These are phyloP conservation scores for Hydrolagus affinis DNA, from an alignment of 2,113 vertebrate genomes.

Conservation along the genomic window DNA sequence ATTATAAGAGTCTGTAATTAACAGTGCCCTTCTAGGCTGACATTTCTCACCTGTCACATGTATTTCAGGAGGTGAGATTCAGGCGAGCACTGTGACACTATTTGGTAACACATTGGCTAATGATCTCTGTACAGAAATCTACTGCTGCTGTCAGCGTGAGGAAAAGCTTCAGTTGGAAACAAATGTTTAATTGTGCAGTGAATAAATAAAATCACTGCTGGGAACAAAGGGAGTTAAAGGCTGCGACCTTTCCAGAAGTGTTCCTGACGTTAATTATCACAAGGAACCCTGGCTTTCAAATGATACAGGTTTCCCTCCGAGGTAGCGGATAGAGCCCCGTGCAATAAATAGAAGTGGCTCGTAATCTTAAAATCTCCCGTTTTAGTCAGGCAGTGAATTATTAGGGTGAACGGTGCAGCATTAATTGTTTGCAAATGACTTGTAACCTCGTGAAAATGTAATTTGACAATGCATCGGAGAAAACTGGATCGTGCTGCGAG, in stretches of 20 bases:
- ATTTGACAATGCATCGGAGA: neutral
- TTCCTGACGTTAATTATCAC: too few species aligned
- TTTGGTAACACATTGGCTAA: neutral
- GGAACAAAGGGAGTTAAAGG: neutral
- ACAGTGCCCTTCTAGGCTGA: neutral
- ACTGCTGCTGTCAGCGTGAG: neutral
- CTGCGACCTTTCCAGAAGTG: too few species aligned
- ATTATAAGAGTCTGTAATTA: too few species aligned
- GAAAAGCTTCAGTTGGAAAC: neutral
- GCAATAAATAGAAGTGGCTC: neutral
- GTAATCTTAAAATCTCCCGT: neutral
- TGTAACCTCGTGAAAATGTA: neutral
- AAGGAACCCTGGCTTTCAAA: too few species aligned
- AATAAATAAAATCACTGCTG: neutral
- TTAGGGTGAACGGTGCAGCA: neutral
- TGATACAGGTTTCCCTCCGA: too few species aligned
- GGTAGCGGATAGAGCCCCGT: too few species aligned
- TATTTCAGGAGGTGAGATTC: neutral
- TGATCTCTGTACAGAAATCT: neutral
- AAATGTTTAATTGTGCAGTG: neutral
- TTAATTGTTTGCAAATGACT: neutral
- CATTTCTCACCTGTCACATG: neutral
- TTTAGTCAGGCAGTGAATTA: neutral
- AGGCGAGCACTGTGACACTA: neutral
- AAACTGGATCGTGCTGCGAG: constrained; percentile 1